Evolutionary conservation across 1,140 invertebrate species (phyloP).

Genomic region (Atopsyche davidsoni): DNA sequence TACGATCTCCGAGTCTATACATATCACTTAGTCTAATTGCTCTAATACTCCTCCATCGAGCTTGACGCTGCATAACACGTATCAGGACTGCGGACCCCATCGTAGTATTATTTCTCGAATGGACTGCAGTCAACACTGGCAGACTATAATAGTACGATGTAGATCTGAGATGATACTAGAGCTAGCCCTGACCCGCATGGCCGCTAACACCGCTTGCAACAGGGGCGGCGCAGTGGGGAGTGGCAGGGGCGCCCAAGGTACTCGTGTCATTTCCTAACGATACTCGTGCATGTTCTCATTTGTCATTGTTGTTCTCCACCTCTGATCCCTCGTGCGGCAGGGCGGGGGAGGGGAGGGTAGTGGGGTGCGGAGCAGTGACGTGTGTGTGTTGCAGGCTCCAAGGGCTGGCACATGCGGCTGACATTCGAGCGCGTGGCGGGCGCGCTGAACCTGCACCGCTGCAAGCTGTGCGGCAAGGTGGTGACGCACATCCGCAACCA

Average conservation of each 20-base stretch:
- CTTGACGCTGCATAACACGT: too few species aligned
- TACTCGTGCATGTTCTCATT: conserved; percentile 28
- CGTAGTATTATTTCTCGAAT: too few species aligned
- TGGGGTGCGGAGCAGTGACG: conserved; percentile 34
- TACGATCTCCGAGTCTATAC: too few species aligned
- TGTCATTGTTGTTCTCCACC: conserved; percentile 14
- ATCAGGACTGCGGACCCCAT: too few species aligned
- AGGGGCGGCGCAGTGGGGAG: too few species aligned
- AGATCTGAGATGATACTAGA: too few species aligned
- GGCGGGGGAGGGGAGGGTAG: background rate
- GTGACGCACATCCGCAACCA: conserved; percentile 86
- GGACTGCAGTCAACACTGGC: too few species aligned
- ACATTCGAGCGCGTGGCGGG: conserved; percentile 83
- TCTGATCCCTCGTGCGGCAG: conserved; percentile 5
- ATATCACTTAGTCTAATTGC: too few species aligned
- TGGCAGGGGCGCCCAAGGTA: conserved; percentile 21
- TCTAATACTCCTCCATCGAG: too few species aligned
- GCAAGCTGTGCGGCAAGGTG: conserved; percentile 86
- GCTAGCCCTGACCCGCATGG: too few species aligned
- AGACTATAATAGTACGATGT: too few species aligned
- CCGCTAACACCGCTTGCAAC: too few species aligned
- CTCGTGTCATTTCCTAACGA: conserved; percentile 11
- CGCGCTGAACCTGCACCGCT: conserved; percentile 81
- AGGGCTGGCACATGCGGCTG: conserved; percentile 86
- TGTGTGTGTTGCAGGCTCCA: conserved; percentile 74